A percentile compares a stretch with the other conserved stretches of the same genome.
phyloP scores from a whole-genome alignment of 1,140 invertebrate species.

The Prorops nasuta region DNA sequence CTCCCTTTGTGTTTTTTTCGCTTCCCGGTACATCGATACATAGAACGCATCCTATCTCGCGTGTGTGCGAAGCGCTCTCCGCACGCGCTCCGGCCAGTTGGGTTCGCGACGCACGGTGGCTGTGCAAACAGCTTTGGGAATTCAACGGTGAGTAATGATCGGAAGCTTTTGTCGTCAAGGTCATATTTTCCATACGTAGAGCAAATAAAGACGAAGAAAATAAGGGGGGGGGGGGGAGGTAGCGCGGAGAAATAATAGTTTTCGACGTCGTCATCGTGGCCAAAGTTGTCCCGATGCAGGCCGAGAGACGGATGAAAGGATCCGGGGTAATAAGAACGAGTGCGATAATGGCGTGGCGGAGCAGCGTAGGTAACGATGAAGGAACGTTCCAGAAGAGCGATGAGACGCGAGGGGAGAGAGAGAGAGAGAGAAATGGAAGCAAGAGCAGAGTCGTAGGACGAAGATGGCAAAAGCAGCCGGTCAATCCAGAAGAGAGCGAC shows the following conservation, averaged over 20 bases:
- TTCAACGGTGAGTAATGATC: too few species aligned
- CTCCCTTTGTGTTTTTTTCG: too few species aligned
- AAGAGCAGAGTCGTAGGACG: constrained; percentile 1
- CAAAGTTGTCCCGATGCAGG: background rate
- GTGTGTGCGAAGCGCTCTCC: too few species aligned
- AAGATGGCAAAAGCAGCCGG: constrained; percentile 14
- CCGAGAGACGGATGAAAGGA: constrained; percentile 10
- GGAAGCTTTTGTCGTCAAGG: too few species aligned
- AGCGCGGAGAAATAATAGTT: background rate
- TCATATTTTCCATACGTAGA: too few species aligned
- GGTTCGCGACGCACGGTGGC: too few species aligned
- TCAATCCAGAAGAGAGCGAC: constrained; percentile 27
- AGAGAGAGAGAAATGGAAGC: background rate
- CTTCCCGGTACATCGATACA: too few species aligned
- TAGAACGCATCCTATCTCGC: too few species aligned
- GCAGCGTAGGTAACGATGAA: constrained; percentile 4
- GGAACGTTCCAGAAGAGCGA: constrained; percentile 4
- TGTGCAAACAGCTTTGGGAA: too few species aligned
- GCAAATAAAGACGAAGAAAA: too few species aligned
- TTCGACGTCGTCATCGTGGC: background rate
- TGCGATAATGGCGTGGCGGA: constrained; percentile 23
- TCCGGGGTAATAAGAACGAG: constrained; percentile 24
- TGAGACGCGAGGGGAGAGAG: background rate
- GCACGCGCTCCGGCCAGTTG: too few species aligned
- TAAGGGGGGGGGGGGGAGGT: too few species aligned